These are phyloP conservation scores for Calephelis nemesis DNA, from an alignment of 1,140 invertebrate genomes.

Conservation along the genomic window DNA sequence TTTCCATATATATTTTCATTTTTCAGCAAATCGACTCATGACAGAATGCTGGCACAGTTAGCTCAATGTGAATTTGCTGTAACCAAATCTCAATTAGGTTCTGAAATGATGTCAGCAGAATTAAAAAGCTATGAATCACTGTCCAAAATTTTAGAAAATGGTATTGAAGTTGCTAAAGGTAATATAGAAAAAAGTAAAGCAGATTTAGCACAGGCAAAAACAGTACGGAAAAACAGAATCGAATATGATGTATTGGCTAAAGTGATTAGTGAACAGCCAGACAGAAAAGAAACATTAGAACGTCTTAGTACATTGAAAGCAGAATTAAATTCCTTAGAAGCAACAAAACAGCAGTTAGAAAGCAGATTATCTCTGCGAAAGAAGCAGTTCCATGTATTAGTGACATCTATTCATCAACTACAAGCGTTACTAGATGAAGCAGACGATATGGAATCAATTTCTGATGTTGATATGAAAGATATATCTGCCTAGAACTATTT, in stretches of 20 bases:
- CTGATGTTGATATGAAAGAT: slow-evolving; percentile 77
- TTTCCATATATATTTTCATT: slow-evolving; percentile 10
- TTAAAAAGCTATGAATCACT: slow-evolving; percentile 91
- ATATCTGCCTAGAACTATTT: slow-evolving; percentile 21
- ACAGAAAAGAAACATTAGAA: slow-evolving; percentile 89
- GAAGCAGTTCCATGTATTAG: slow-evolving; percentile 94
- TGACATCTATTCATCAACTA: slow-evolving; percentile 89
- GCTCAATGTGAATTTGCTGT: slow-evolving; percentile 94
- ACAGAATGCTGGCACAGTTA: slow-evolving; percentile 89
- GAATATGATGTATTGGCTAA: slow-evolving; percentile 96
- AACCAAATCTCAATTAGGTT: slow-evolving; percentile 88
- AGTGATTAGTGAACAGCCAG: slow-evolving; percentile 93
- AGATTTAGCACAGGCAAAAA: slow-evolving; percentile 89
- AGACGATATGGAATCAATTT: slow-evolving; percentile 81
- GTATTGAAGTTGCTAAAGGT: slow-evolving; percentile 87
- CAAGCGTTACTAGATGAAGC: slow-evolving; percentile 86
- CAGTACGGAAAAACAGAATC: slow-evolving; percentile 91
- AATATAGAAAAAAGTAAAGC: slow-evolving; percentile 88
- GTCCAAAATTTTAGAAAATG: slow-evolving; percentile 86
- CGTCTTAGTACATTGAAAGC: slow-evolving; percentile 86
- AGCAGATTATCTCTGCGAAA: slow-evolving; percentile 88
- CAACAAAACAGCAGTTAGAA: slow-evolving; percentile 86
- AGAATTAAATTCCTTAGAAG: slow-evolving; percentile 84
- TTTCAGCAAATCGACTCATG: slow-evolving; percentile 83
- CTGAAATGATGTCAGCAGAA: slow-evolving; percentile 91